Conservation (phyloP, 2,797 vertebrate genomes). For the Lacerta bilineata region DNA sequence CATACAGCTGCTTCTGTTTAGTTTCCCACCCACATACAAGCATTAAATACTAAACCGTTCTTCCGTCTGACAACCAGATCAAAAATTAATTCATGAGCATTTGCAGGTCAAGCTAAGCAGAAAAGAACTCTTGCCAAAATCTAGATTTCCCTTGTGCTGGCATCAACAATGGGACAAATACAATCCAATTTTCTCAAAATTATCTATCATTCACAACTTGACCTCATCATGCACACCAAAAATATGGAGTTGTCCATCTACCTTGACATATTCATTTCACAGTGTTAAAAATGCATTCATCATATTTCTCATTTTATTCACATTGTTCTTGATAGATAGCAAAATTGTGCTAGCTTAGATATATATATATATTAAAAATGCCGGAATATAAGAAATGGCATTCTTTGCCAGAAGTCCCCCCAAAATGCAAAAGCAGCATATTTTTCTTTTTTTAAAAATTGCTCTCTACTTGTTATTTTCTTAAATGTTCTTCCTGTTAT, state of each 20-base stretch:
- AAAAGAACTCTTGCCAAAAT: not conserved
- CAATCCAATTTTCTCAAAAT: not conserved
- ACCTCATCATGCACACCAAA: not conserved
- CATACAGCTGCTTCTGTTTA: not conserved
- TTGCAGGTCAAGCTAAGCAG: not conserved
- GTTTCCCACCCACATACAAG: not conserved
- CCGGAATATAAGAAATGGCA: not conserved
- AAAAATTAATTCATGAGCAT: not conserved
- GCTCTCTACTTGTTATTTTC: not conserved
- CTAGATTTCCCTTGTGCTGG: not conserved
- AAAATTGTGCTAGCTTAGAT: not conserved
- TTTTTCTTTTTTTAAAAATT: too few relatives aligned
- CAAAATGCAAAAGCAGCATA: too few relatives aligned
- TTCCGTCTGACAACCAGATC: not conserved
- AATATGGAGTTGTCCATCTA: not conserved
- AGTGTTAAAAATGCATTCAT: not conserved
- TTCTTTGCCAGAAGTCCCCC: not conserved
- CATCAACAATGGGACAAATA: not conserved
- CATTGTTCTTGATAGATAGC: too few relatives aligned
- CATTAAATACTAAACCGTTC: not conserved
- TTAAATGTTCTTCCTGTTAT: not conserved
- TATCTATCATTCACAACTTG: not conserved
- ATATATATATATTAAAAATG: not conserved
- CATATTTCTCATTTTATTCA: not conserved
- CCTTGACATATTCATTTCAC: not conserved